Evolutionary conservation across 2,797 vertebrate species (phyloP), one percentile per base, ranked within the genome.

Genomic region (Cottoperca gobio): DNA sequence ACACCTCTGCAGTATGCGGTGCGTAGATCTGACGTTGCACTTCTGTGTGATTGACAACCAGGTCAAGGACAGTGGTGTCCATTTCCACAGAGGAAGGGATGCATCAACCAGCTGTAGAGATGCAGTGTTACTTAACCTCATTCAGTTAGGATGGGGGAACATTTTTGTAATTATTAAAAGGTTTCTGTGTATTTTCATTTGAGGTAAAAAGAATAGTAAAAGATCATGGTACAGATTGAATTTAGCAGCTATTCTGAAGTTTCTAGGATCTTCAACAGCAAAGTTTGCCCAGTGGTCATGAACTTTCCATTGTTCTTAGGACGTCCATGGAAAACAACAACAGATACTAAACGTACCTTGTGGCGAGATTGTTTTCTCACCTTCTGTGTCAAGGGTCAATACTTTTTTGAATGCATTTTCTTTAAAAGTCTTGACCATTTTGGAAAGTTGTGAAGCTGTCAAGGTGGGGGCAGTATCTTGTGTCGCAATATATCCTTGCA

Each of bases 41-140:
- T 82, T 84, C 59, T 80, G 67, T 37, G 40, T 71, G 71, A 79
- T 46, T 50, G 78, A 78, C 48, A 69, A 24, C 2, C 55, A 63
- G 12, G 13, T 53, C 70, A 71, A 76, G 78, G 76, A 72, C 54
- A 73, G 62, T 40, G 39, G 48, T 2, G 23, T 3, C 46, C 39
- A 33, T 70, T 71, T 70, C 74, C 16, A 26, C 67, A 60, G 78
- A 84, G 66, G 65, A 49, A n/a, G 24, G 4, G 54, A 54, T 24
- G 54, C 24, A 52, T 39, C 21, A 24, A 4, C 24, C 19, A 23
- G 5, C 58, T 5, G 24, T 1, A 45, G 23, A 40, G 21, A 24
- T 2, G 1, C 35, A 48, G 21, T 10, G 28, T 33, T 17, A 31
- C 5, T 6, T 23, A 14, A 43, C 13, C 14, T 45, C 14, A 19